Base-by-base conservation (phyloP, 2,113 vertebrate genomes). In the Myocastor coypus region DNA sequence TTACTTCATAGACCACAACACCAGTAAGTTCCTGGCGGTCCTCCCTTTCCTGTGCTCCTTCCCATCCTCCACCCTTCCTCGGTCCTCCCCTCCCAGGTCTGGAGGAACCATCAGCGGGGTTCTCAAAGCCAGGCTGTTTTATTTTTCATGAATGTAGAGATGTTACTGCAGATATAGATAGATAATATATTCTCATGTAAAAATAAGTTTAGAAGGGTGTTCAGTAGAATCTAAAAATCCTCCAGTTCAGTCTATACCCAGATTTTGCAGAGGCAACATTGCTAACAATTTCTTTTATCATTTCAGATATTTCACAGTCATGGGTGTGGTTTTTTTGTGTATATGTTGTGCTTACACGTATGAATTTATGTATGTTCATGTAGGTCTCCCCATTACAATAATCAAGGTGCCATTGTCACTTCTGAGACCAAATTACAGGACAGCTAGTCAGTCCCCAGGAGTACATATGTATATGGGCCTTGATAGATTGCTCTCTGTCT, bases 1-100 rank as follows among this genome's bases (percentile, higher is more conserved):
- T 63, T 99, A 99, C 98, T 99, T 99, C 98, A 99, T 99, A 96
- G 99, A 99, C 99, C 99, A 99, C 98, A 99, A 99, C 98, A 99
- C 99, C 97, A 99, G 99, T 99, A 99, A 99, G 99, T 99, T 90
- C 80, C 63, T 7, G 37, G 55, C 37, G 0, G 2, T 4, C 83
- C 75, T 66, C 10, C 61, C 2, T n/a, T 12, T 40, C 34, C 46
- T 0, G 1, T 17, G 64, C 71, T 40, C 28, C 22, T 55, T 30
- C 37, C 28, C 28, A 11, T 4, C 32, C 75, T 42, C 7, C 71
- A n/a, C 13, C 22, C 20, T n/a, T 10, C 40, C 77, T 14, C 0
- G 37, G 52, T 16, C 0, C 50, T 71, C 61, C 34, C 77, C 7
- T 32, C 50, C 91, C 87, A 46, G 30, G 46, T 73, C 77, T 61